Percentiles rank a stretch among this genome's conserved stretches.
These are phyloP conservation scores for Paragorgia papillata DNA, from an alignment of 92 coral and sea anemone genomes.

Conservation along the genomic window DNA sequence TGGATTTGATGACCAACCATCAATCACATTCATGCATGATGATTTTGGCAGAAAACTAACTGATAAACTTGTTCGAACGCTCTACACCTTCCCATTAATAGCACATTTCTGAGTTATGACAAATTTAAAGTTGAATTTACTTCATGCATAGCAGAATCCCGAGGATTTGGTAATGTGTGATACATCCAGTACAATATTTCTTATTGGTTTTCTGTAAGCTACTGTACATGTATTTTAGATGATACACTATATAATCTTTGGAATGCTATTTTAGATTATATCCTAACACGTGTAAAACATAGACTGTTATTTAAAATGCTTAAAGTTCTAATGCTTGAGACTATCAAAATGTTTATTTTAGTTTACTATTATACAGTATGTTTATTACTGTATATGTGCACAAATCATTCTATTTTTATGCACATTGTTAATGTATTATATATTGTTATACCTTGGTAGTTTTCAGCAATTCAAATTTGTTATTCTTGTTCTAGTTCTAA, in stretches of 20 bases:
- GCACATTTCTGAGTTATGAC: conserved; percentile 25
- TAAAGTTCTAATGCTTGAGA: too few relatives aligned
- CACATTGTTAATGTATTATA: too few relatives aligned
- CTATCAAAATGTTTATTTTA: too few relatives aligned
- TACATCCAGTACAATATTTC: not conserved
- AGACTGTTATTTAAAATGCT: too few relatives aligned
- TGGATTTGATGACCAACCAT: conserved; percentile 43
- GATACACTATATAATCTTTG: not conserved
- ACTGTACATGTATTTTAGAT: not conserved
- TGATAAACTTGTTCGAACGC: conserved; percentile 42
- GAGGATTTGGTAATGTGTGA: conserved; percentile 39
- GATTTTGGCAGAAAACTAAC: conserved; percentile 34
- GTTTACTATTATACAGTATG: too few relatives aligned
- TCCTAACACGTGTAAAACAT: not conserved
- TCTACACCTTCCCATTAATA: conserved; percentile 27
- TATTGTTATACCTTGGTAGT: too few relatives aligned
- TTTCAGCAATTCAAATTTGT: too few relatives aligned
- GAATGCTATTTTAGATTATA: not conserved
- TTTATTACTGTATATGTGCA: too few relatives aligned
- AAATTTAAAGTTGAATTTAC: conserved; percentile 29
- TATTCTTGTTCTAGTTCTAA: too few relatives aligned
- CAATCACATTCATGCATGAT: conserved; percentile 45
- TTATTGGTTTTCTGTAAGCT: too few relatives aligned
- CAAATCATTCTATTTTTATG: too few relatives aligned
- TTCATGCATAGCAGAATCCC: conserved; percentile 29